Evolutionary conservation across 2,888 invertebrate genomes (phyloP).

Genomic region (Dioctria linearis): DNA sequence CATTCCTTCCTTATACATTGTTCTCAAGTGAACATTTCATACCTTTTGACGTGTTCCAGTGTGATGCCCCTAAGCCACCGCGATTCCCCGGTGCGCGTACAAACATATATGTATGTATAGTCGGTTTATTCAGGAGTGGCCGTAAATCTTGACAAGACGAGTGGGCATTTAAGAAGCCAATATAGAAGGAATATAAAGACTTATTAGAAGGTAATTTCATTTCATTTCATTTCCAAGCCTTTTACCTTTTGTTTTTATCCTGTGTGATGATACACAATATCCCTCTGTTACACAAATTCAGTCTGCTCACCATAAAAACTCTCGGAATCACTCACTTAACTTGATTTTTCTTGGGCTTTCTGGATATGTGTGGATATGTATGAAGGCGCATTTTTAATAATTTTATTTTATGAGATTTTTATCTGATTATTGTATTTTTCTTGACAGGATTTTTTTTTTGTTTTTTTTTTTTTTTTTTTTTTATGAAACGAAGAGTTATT

Average conservation of each 20-base stretch:
- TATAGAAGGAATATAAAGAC: slow-evolving; percentile 9
- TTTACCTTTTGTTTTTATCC: neutral
- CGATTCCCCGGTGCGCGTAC: neutral
- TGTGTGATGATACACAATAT: no score
- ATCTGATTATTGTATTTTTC: no score
- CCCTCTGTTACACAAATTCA: no score
- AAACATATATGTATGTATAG: no score
- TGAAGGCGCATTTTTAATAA: neutral
- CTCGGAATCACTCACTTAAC: no score
- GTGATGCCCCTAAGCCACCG: neutral
- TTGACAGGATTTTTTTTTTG: no score
- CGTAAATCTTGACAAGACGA: slow-evolving; percentile 19
- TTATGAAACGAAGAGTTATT: no score
- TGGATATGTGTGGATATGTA: neutral
- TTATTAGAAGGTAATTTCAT: slow-evolving; percentile 22
- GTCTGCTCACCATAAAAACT: no score
- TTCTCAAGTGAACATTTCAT: no score
- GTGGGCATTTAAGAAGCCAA: slow-evolving; percentile 25
- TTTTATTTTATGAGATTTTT: neutral
- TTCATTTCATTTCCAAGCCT: neutral
- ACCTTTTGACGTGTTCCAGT: neutral
- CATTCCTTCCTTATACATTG: no score
- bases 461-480: no score
- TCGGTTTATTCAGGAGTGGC: neutral
- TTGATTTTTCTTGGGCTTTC: no score